phyloP scores from a whole-genome alignment of 2,797 vertebrate genomes.

The Gallinago stenura region DNA sequence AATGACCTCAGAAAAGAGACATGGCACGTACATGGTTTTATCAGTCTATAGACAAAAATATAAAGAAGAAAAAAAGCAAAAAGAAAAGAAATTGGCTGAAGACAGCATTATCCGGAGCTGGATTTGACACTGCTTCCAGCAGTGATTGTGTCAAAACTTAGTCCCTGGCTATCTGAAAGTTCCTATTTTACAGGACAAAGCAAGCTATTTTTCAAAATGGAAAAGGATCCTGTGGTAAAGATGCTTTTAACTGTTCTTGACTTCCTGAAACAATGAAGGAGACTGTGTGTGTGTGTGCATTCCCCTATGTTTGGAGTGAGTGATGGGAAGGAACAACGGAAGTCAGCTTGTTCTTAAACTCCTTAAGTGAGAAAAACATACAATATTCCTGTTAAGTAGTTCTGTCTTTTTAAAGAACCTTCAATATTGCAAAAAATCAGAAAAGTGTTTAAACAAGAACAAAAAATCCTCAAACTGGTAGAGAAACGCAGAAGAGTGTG shows the following conservation, averaged over 20 bases:
- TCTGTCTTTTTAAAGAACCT: neutral
- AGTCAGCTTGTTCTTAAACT: neutral
- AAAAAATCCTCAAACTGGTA: neutral
- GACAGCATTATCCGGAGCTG: neutral
- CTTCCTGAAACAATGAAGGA: neutral
- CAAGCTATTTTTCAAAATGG: neutral
- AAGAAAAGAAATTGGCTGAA: neutral
- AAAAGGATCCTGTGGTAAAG: neutral
- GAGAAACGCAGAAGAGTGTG: neutral
- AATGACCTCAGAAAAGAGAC: constrained; percentile 10
- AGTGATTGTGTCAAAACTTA: neutral
- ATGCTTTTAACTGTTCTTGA: neutral
- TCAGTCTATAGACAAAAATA: neutral
- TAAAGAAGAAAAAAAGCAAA: neutral
- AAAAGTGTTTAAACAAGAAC: neutral
- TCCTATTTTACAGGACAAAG: neutral
- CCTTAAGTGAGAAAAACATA: neutral
- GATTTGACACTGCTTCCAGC: neutral
- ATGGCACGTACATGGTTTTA: neutral
- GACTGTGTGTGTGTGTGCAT: accelerated
- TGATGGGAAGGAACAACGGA: neutral
- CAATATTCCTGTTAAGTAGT: neutral
- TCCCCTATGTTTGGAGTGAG: neutral
- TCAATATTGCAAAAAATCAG: neutral
- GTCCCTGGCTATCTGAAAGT: neutral